Evolutionary conservation across 1,140 invertebrate species (phyloP).

Genomic region (Pristionchus pacificus): DNA sequence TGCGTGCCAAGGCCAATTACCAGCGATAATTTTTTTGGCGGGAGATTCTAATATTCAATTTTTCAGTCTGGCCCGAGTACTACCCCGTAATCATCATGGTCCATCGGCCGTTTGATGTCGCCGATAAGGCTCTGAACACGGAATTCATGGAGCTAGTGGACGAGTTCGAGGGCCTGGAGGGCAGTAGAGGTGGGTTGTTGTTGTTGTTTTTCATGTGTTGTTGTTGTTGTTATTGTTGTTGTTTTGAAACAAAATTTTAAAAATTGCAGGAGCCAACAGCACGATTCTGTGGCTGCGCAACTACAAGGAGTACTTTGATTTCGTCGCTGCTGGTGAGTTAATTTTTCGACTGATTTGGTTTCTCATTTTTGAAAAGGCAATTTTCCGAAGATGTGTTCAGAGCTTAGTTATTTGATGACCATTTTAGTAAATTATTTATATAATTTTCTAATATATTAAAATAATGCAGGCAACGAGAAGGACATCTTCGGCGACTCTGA

Average conservation of each 20-base stretch:
- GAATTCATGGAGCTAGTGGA: slow-evolving; percentile 39
- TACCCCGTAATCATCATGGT: slow-evolving; percentile 54
- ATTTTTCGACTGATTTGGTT: too few species aligned
- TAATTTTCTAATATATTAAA: too few species aligned
- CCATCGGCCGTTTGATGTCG: slow-evolving; percentile 51
- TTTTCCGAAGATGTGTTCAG: too few species aligned
- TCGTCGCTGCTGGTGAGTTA: slow-evolving; percentile 9
- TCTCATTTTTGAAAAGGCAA: too few species aligned
- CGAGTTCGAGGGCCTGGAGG: slow-evolving; percentile 48
- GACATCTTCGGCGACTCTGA: too few species aligned
- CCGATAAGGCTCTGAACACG: slow-evolving; percentile 5
- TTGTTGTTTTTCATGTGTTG: slow-evolving; percentile 25
- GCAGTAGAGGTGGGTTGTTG: slow-evolving; percentile 24
- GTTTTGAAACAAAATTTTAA: too few species aligned
- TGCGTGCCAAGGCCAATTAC: background rate
- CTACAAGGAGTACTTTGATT: slow-evolving; percentile 41
- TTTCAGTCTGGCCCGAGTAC: slow-evolving; percentile 51
- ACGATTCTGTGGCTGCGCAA: slow-evolving; percentile 48
- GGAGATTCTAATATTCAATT: background rate
- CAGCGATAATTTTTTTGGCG: too few species aligned
- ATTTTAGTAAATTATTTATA: too few species aligned
- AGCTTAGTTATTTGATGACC: too few species aligned
- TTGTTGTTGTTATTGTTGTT: slow-evolving; percentile 28
- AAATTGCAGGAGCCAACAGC: slow-evolving; percentile 19
- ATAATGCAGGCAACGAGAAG: too few species aligned